Evolutionary conservation across 2,113 vertebrate species (phyloP).

Genomic region (Spea bombifrons): DNA sequence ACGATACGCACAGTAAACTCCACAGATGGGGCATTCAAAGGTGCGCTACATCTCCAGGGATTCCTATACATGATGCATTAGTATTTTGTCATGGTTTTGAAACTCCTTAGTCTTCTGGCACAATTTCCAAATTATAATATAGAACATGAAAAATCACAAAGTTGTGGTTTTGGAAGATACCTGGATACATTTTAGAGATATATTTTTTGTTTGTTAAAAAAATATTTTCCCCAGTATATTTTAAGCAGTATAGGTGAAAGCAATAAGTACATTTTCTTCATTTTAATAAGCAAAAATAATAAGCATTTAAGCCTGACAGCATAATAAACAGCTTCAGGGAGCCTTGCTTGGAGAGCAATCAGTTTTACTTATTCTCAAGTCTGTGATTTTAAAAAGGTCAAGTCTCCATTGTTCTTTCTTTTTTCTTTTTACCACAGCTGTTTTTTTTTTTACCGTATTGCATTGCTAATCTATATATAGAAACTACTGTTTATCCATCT

Average conservation of each 20-base stretch:
- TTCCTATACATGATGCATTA: not conserved
- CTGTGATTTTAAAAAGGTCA: slow-evolving; percentile 47
- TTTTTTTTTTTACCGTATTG: slow-evolving; percentile 30
- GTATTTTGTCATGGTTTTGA: too few relatives aligned
- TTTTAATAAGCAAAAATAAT: slow-evolving; percentile 30
- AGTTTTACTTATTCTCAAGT: slow-evolving; percentile 45
- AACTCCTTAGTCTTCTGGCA: too few relatives aligned
- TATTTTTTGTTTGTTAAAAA: slow-evolving; percentile 1
- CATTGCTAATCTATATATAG: slow-evolving; percentile 35
- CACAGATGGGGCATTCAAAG: too few relatives aligned
- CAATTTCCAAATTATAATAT: not conserved
- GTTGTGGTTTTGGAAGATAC: not conserved
- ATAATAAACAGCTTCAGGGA: slow-evolving; percentile 46
- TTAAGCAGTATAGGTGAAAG: slow-evolving; percentile 32
- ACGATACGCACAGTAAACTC: too few relatives aligned
- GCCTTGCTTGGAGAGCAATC: slow-evolving; percentile 35
- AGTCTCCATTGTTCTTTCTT: slow-evolving; percentile 40
- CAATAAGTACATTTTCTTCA: slow-evolving; percentile 33
- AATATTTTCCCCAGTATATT: slow-evolving; percentile 4
- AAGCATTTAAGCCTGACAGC: slow-evolving; percentile 44
- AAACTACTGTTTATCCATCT: slow-evolving; percentile 26
- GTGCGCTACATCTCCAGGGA: not conserved
- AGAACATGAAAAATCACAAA: slow-evolving; percentile 9
- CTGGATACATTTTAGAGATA: not conserved
- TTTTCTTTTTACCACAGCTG: slow-evolving; percentile 31